phyloP scores from a whole-genome alignment of 2,113 vertebrate species.

The Atherinomorus stipes region DNA sequence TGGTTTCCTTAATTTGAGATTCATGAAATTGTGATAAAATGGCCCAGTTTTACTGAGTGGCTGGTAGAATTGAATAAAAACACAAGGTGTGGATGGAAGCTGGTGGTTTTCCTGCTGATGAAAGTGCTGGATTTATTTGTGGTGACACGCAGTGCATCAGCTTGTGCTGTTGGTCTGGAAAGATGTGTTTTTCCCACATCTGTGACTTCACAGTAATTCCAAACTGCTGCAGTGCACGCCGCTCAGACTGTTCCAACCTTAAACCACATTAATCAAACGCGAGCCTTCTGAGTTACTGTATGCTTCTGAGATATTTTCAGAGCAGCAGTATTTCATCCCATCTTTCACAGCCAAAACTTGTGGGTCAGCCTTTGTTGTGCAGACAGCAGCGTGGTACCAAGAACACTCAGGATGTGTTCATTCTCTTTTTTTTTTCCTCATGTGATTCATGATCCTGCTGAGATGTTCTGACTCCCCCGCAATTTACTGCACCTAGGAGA shows the following conservation, averaged over 20 bases:
- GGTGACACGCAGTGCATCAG: too few relatives aligned
- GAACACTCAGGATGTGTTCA: constrained; percentile 15
- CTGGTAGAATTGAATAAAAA: too few relatives aligned
- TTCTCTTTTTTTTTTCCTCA: background rate
- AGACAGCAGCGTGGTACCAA: background rate
- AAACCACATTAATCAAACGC: background rate
- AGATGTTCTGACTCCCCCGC: constrained; percentile 29
- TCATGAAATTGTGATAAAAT: too few relatives aligned
- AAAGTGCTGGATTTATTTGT: background rate
- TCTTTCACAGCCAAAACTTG: constrained; percentile 2
- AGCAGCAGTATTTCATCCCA: background rate
- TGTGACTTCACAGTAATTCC: background rate
- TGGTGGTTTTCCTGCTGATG: background rate
- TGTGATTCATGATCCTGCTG: constrained; percentile 40
- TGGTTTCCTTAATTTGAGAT: background rate
- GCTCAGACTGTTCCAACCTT: background rate
- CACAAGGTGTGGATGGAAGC: too few relatives aligned
- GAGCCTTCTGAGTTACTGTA: background rate
- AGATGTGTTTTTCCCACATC: too few relatives aligned
- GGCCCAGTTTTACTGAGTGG: too few relatives aligned
- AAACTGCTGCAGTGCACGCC: too few relatives aligned
- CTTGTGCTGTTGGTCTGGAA: too few relatives aligned
- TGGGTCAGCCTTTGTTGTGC: constrained; percentile 4
- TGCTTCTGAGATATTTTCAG: background rate
- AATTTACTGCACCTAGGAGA: constrained; percentile 19